A percentile compares a stretch with the other conserved stretches of the same genome.
Conservation (phyloP, 2,888 invertebrate genomes). For the Lithophane semibrunnea region DNA sequence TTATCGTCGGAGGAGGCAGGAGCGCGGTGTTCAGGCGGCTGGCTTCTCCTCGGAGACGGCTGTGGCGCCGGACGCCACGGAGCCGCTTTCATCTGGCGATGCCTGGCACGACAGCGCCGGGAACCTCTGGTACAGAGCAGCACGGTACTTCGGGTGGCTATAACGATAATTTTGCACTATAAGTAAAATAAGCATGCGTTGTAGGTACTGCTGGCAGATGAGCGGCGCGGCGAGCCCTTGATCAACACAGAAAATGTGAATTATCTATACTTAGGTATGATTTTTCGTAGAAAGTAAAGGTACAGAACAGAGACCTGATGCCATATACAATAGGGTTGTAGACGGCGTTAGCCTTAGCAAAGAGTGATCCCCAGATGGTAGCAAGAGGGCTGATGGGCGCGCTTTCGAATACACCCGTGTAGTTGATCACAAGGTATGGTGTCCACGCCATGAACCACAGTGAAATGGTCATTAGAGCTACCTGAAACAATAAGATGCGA, state of each 20-base stretch:
- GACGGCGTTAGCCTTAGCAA: slow-evolving; percentile 97
- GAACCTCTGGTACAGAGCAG: slow-evolving; percentile 94
- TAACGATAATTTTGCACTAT: slow-evolving; percentile 57
- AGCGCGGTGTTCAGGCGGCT: slow-evolving; percentile 85
- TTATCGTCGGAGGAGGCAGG: slow-evolving; percentile 30
- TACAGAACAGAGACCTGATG: slow-evolving; percentile 92
- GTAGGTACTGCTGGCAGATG: background rate
- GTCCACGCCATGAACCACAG: slow-evolving; percentile 98
- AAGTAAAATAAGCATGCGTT: background rate
- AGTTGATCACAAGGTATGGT: slow-evolving; percentile 96
- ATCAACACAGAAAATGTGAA: background rate
- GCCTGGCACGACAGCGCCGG: slow-evolving; percentile 93
- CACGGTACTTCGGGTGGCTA: slow-evolving; percentile 95
- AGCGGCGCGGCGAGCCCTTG: background rate
- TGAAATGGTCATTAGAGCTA: slow-evolving; percentile 96
- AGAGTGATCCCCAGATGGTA: slow-evolving; percentile 97
- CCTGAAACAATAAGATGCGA: slow-evolving; percentile 82
- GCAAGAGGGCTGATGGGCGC: slow-evolving; percentile 94
- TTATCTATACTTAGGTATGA: background rate
- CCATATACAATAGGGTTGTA: slow-evolving; percentile 98
- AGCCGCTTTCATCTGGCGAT: slow-evolving; percentile 91
- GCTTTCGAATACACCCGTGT: slow-evolving; percentile 94
- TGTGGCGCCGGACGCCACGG: slow-evolving; percentile 93
- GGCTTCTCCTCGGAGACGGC: slow-evolving; percentile 92
- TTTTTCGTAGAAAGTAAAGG: background rate